Conservation (phyloP, 2,888 invertebrate genomes). For the Patella caerulea region DNA sequence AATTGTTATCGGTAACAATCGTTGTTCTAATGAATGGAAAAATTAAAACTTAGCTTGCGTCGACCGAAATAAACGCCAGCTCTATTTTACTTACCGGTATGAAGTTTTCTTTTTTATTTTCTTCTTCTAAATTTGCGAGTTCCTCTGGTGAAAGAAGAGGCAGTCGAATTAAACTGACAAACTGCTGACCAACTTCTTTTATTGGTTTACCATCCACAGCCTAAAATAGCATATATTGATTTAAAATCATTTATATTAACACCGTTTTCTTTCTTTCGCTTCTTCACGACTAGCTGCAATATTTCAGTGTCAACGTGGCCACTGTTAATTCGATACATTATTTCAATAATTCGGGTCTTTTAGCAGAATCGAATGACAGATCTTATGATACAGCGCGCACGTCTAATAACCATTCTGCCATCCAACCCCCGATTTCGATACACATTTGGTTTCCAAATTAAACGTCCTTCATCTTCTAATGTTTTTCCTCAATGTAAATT, state of each 20-base stretch:
- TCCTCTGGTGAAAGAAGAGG: conserved; percentile 64
- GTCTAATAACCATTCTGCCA: too few species aligned
- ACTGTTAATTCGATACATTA: too few species aligned
- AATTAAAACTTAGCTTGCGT: neutral
- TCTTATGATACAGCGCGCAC: too few species aligned
- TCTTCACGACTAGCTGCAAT: too few species aligned
- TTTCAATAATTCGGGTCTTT: too few species aligned
- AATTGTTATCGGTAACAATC: neutral
- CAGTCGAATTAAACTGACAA: conserved; percentile 56
- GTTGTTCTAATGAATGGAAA: neutral
- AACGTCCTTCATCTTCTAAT: too few species aligned
- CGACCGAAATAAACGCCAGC: neutral
- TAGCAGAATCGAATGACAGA: too few species aligned
- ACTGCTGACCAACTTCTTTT: conserved; percentile 54
- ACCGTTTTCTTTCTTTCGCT: too few species aligned
- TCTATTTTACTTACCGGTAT: conserved; percentile 55
- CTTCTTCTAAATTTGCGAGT: conserved; percentile 60
- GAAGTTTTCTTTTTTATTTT: conserved; percentile 63
- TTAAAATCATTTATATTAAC: neutral
- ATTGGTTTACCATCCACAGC: conserved; percentile 59
- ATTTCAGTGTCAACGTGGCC: too few species aligned
- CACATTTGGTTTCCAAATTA: too few species aligned
- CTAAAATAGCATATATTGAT: conserved; percentile 39
- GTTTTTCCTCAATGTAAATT: too few species aligned
- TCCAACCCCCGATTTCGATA: too few species aligned